Base-by-base conservation (phyloP, 2,797 vertebrate species). In the Enteromius radiatus region DNA sequence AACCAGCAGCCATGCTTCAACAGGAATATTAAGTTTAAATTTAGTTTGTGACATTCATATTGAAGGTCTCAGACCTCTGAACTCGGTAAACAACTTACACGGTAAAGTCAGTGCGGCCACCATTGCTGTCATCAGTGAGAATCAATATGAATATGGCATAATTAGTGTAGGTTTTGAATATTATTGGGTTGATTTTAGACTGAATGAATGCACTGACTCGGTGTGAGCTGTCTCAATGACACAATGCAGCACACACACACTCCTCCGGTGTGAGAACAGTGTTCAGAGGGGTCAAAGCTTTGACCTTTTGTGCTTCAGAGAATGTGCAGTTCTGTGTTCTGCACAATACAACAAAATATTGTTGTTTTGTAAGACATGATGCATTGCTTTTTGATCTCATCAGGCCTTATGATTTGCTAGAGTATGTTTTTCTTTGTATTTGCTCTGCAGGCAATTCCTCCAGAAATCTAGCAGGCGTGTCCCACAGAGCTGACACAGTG, bases 311-410 rank as follows among this genome's bases (percentile, higher is more conserved):
- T 38, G 26, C 36, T 43, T 81, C 68, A 38, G 63, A 71, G 77
- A 85, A 68, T 45, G 63, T 80, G 83, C 52, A 80, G 49, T 74
- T 82, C 49, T 82, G 81, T 65, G 45, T 81, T 78, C 52, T 83
- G 67, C 67, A 68, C 56, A 2, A 75, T 64, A 47, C 74, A 28
- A 87, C 81, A 84, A 87, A 85, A 82, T 70, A 70, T 76, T 36
- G 41, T 80, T 74, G 45, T 38, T 67, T 80, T 76, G 77, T 76
- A 76, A 79, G 65, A 84, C 86, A 69, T 59, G 78, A 59, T 70
- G 68, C 80, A 83, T 80, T 80, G 54, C 23, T 76, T 79, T 75
- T 64, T 65, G 63, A 74, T 41, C 43, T 56, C 77, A 74, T 78
- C 54, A 33, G 79, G 76, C 63, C 63, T 76, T 54, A 31, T 26